Evolutionary conservation across 2,113 vertebrate species (phyloP), one percentile per base, ranked within the genome.

Genomic region (Ascaphus truei): DNA sequence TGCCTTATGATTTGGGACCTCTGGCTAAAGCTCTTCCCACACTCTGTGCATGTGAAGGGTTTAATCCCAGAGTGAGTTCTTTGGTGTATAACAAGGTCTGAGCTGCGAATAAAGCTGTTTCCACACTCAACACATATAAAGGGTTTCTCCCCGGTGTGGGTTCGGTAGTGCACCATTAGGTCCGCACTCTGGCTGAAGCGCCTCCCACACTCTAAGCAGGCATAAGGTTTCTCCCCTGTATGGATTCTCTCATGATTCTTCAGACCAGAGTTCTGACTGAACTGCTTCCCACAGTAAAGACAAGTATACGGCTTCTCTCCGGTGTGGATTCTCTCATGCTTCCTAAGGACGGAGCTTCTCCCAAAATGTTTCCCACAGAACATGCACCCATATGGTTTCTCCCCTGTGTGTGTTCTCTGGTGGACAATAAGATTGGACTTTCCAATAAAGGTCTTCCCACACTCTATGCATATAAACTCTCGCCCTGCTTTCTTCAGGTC

Each of bases 1-100:
- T 73, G 72, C 0, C 64, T 8, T 41, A 60, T 68, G 15, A 73
- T 51, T 9, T 73, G 72, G 39, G 55, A 60, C 20, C 65, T 59
- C 45, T 68, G 64, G 27, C 72, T 73, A 30, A 73, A 73, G 53
- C 56, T 68, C 48, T 73, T 73, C 3, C 72, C 72, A 13, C 72
- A 73, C n/a, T 68, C 56, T 1, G 53, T 56, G 39, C 72, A 73
- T 3, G 47, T 12, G 30, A 68, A 67, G 8, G 72, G 72, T 51
- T 74, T 74, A 10, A 69, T 61, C 10, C 72, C 72, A 10, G 65
- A 69, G 52, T 69, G 72, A 23, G 67, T 67, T 29, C 58, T 67
- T 56, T 58, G 72, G 51, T 74, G 72, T 53, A 62, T 69, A 23
- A 37, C 37, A 3, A 73, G 37, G 45, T 62, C 66, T 2, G 50